These are phyloP conservation scores for Diachrysia chrysitis DNA, from an alignment of 2,888 invertebrate species.

Conservation along the genomic window DNA sequence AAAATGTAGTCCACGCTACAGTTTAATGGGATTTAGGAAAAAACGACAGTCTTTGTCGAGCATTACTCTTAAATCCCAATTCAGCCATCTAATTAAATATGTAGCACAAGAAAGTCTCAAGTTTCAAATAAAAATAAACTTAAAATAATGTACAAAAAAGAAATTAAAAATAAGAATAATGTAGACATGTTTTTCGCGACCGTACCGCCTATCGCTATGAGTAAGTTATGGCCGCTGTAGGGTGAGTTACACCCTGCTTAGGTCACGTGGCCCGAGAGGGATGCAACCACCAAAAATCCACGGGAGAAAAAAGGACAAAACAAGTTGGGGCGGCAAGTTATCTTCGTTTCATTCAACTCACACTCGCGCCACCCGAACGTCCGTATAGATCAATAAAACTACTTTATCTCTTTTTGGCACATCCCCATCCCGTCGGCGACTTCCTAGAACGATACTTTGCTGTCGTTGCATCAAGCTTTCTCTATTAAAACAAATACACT, in stretches of 20 bases:
- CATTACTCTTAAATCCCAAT: conserved; percentile 33
- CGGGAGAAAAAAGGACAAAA: conserved; percentile 74
- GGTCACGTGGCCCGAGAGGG: conserved; percentile 87
- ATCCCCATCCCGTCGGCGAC: conserved; percentile 87
- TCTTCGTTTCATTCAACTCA: conserved; percentile 90
- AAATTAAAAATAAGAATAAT: conserved; percentile 73
- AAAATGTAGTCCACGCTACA: neutral
- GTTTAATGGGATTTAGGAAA: conserved; percentile 8
- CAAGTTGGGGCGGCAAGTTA: conserved; percentile 88
- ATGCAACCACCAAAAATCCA: conserved; percentile 72
- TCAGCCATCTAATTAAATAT: conserved; percentile 50
- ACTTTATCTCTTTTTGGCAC: conserved; percentile 90
- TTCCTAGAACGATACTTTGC: conserved; percentile 85
- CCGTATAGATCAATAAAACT: conserved; percentile 90
- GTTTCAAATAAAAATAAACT: conserved; percentile 54
- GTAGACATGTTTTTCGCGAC: conserved; percentile 85
- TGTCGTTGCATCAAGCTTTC: conserved; percentile 76
- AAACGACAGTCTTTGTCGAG: neutral
- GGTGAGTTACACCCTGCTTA: conserved; percentile 90
- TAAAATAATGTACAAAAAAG: conserved; percentile 58
- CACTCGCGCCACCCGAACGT: conserved; percentile 88
- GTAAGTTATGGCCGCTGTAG: conserved; percentile 89
- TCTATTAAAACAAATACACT: conserved; percentile 65
- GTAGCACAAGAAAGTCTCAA: conserved; percentile 43
- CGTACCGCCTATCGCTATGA: conserved; percentile 89